Base-by-base conservation (phyloP, 2,888 invertebrate species). In the Hydraecia micacea region DNA sequence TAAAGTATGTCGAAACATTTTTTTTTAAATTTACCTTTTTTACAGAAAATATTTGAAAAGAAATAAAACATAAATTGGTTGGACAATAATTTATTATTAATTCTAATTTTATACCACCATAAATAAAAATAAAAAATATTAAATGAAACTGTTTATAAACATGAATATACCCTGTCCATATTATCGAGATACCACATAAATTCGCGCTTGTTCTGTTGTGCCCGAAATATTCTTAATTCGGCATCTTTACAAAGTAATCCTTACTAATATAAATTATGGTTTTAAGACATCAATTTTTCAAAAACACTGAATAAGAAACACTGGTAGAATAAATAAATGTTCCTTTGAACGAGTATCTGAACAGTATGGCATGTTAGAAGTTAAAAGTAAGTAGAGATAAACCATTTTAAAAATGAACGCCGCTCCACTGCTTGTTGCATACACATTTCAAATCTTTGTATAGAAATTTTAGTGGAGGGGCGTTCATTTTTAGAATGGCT, bases 81-180 rank as follows among this genome's bases (percentile, higher is more conserved):
- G 25, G 21, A 67, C 28, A 49, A 73, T 42, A 62, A 62, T 72
- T 72, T 80, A 75, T 66, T 79, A 66, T 32, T 28, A 66, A 65
- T 32, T 65, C 39, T 18, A 86, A 63, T 79, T 39, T 28, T 32
- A 62, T 28, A 78, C 11, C 55, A 66, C 28, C 25, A 36, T 13
- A 65, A 32, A 58, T 18, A 18, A 21, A 11, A 52, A 62, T 52
- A 2, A 42, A 67, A 28, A 11, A 52, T 46, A 69, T 25, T 18
- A 8, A 9, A n/a, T 28, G 13, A 46, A 58, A 32, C 21, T 8
- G 55, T 55, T 52, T 65, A n/a, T 21, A 65, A 76, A 21, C 32
- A 13, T 28, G 39, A 8, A 18, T 52, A 65, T 72, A 69, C 69
- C 80, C 69, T 69, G 75, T 15, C 49, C 49, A n/a, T 21, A 68